A percentile compares a stretch with the other conserved stretches of the same genome.
Evolutionary conservation across 1,140 invertebrate species (phyloP).

Genomic region (Drosophila baimaii): DNA sequence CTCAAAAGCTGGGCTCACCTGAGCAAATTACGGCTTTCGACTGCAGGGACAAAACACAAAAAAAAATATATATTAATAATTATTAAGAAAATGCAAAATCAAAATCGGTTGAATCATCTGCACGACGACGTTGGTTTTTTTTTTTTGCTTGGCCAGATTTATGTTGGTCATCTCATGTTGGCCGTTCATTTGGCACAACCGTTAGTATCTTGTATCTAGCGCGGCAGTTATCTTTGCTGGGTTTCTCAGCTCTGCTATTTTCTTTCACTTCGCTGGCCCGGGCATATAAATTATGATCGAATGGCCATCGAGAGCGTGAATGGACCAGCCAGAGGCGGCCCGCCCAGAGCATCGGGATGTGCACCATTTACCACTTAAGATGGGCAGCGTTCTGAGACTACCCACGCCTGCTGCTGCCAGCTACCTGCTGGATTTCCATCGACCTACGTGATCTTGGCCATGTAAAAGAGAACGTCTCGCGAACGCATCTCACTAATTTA

Average conservation of each 20-base stretch:
- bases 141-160: constrained; percentile 27
- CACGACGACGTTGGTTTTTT: constrained; percentile 1
- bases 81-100: constrained; percentile 6
- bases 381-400: constrained; percentile 23
- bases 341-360: constrained; percentile 36
- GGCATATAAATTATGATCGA: constrained; percentile 69
- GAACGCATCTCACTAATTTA: constrained; percentile 47
- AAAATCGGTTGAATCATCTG: constrained; percentile 45
- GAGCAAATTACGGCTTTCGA: constrained; percentile 6
- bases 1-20: constrained; percentile 17
- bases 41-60: constrained; percentile 18
- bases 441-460: constrained; percentile 63
- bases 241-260: constrained; percentile 65
- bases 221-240: constrained; percentile 38
- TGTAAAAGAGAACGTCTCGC: constrained; percentile 10
- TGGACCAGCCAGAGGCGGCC: constrained; percentile 15
- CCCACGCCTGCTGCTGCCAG: constrained; percentile 20
- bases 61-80: neutral
- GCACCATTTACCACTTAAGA: constrained; percentile 55
- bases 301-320: constrained; percentile 60
- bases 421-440: constrained; percentile 24
- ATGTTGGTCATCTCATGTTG: constrained; percentile 69
- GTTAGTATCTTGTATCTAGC: constrained; percentile 57
- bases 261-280: constrained; percentile 57
- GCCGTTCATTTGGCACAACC: constrained; percentile 69